phyloP scores from a whole-genome alignment of 2,113 vertebrate species.

The Harpagus bidentatus region DNA sequence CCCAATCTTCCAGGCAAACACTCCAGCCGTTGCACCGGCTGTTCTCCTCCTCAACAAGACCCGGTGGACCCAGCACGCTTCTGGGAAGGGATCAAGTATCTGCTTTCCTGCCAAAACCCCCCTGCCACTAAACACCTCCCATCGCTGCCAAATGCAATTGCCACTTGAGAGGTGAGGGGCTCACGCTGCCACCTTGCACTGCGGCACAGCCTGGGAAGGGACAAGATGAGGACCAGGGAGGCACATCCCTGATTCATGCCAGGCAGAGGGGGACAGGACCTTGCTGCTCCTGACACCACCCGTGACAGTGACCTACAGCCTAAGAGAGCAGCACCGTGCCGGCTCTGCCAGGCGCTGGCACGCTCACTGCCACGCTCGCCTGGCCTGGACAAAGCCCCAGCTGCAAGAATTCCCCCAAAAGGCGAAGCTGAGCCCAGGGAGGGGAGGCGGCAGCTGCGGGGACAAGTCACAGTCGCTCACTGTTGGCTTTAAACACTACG shows the following conservation, averaged over 20 bases:
- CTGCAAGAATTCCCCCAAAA: not conserved
- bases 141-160: not conserved
- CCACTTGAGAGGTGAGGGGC: not conserved
- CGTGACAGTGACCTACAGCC: not conserved
- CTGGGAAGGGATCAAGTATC: not conserved
- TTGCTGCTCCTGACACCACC: not conserved
- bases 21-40: fast-evolving
- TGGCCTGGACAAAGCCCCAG: not conserved
- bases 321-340: not conserved
- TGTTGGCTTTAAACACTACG: constrained; percentile 14
- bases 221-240: not conserved
- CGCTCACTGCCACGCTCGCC: not conserved
- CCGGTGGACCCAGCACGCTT: fast-evolving
- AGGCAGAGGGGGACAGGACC: not conserved
- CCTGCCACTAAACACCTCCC: not conserved
- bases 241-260: not conserved
- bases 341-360: constrained; percentile 24
- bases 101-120: not conserved
- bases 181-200: not conserved
- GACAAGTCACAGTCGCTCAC: constrained; percentile 35
- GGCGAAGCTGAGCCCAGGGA: not conserved
- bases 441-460: not conserved
- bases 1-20: not conserved
- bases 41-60: not conserved
- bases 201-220: fast-evolving